phyloP scores from a whole-genome alignment of 2,888 invertebrate species.

The Liopterus haemorrhoidalis region DNA sequence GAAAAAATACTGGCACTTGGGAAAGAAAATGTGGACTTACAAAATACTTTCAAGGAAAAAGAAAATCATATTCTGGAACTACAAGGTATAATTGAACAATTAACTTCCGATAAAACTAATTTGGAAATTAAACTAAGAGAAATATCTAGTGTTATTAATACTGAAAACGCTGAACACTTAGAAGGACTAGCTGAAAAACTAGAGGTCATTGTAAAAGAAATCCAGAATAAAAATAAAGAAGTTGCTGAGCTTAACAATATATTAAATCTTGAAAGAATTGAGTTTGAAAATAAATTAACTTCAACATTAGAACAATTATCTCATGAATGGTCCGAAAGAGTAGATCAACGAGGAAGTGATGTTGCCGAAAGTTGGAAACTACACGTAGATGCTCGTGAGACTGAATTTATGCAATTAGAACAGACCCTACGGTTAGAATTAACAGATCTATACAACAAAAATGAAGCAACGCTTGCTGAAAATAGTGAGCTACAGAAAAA shows the following conservation, averaged over 20 bases:
- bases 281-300: slow-evolving; percentile 25
- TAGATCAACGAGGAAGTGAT: slow-evolving; percentile 62
- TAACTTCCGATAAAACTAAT: slow-evolving; percentile 29
- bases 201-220: slow-evolving; percentile 38
- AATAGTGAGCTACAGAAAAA: slow-evolving; percentile 44
- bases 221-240: slow-evolving; percentile 41
- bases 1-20: no score
- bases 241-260: slow-evolving; percentile 41
- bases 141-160: slow-evolving; percentile 22
- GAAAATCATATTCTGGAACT: slow-evolving; percentile 20
- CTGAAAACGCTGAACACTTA: slow-evolving; percentile 30
- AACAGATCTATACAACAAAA: slow-evolving; percentile 46
- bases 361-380: slow-evolving; percentile 66
- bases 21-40: no score
- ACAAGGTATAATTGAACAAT: slow-evolving; percentile 21
- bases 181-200: slow-evolving; percentile 34
- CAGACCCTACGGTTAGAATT: slow-evolving; percentile 51
- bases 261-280: slow-evolving; percentile 21
- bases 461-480: slow-evolving; percentile 42
- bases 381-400: slow-evolving; percentile 59
- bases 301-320: slow-evolving; percentile 36
- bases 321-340: slow-evolving; percentile 49
- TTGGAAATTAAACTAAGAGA: slow-evolving; percentile 32
- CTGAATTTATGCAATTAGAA: slow-evolving; percentile 54
- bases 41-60: slow-evolving; percentile 24